Evolutionary conservation across 2,888 invertebrate genomes (phyloP).

Genomic region (Mylabris sibirica): DNA sequence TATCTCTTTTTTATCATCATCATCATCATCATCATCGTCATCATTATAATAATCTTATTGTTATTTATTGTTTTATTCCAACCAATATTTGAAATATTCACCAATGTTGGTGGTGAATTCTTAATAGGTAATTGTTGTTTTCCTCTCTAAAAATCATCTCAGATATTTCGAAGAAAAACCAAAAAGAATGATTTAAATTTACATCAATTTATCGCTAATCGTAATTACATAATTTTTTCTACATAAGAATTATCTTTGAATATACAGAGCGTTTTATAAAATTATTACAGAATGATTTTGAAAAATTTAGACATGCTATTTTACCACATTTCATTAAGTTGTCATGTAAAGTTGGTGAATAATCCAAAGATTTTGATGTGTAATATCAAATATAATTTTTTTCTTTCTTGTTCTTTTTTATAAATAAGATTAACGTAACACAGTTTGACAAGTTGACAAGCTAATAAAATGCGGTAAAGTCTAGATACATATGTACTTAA

Average conservation of each 20-base stretch:
- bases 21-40: neutral
- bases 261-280: neutral
- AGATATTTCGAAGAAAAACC: too few species aligned
- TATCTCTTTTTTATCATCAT: neutral
- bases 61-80: neutral
- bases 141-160: too few species aligned
- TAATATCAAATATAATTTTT: neutral
- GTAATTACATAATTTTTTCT: neutral
- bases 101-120: neutral
- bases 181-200: too few species aligned
- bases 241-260: neutral
- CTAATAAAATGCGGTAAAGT: neutral
- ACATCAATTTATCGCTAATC: too few species aligned
- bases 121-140: neutral
- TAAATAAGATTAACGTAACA: conserved; percentile 1
- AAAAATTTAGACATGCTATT: neutral
- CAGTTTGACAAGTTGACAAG: conserved; percentile 1
- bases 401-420: neutral
- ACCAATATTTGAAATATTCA: neutral
- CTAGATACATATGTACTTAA: neutral
- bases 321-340: neutral
- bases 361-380: neutral
- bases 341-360: neutral
- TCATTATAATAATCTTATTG: neutral
- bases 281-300: neutral